Evolutionary conservation across 2,888 invertebrate genomes (phyloP).

Genomic region (Neuroscelio doddi): DNA sequence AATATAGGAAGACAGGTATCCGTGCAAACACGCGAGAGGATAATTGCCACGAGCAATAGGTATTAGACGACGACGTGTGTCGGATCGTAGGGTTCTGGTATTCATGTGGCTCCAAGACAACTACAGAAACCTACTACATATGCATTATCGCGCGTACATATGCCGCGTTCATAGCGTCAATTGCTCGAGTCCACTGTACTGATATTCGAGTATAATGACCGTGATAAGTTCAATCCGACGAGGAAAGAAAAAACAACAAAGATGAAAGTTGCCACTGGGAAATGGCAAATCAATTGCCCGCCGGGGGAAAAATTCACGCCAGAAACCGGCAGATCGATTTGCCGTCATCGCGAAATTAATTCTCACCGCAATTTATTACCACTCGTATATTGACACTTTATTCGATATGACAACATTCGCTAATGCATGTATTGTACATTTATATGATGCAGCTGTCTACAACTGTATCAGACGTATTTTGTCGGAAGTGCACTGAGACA

Average conservation of each 20-base stretch:
- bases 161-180: no score
- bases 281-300: not conserved
- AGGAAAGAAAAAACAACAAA: not conserved
- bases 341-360: conserved; percentile 15
- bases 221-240: conserved; percentile 7
- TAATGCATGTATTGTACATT: no score
- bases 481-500: no score
- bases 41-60: conserved; percentile 9
- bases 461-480: no score
- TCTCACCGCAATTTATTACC: conserved; percentile 17
- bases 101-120: conserved; percentile 14
- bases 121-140: conserved; percentile 7
- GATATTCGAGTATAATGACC: not conserved
- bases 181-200: conserved; percentile 11
- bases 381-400: conserved; percentile 2
- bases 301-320: not conserved
- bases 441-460: no score
- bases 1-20: not conserved
- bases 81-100: conserved; percentile 16
- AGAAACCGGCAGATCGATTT: conserved; percentile 6
- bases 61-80: conserved; percentile 23
- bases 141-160: conserved; percentile 20
- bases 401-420: conserved; percentile 9
- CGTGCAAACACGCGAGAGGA: conserved; percentile 19
- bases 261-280: not conserved